Evolutionary conservation across 2,113 vertebrate genomes (phyloP), one percentile per base, ranked within the genome.

Genomic region (Motacilla tschutschensis): DNA sequence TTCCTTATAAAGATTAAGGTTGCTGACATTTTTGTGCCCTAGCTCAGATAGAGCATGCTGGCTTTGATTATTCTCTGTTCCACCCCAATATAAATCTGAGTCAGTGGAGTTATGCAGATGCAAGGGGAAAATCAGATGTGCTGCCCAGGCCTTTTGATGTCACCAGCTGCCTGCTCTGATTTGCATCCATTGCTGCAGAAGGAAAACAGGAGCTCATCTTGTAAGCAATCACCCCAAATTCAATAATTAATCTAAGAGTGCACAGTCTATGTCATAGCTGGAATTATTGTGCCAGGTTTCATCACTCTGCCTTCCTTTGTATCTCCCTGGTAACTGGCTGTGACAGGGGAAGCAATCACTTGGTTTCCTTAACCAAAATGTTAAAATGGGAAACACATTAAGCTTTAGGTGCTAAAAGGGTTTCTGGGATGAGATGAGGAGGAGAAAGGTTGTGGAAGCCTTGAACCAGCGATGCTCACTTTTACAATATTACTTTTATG

Each of bases 211-310:
- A 91, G 63, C 70, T 81, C 55, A 81, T 40, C 87, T 89, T 69
- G 77, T 63, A 79, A 62, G 71, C 79, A 90, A 74, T 92, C 78
- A 76, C 63, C 73, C 54, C 66, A 92, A 88, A 88, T 83, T 86
- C 41, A 65, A n/a, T 84, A 94, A 94, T 92, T 91, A 92, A 94
- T 79, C 63, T 51, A 8, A 50, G 62, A 48, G 54, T 35, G 51
- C 55, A 84, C 63, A 88, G 6, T 81, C 78, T 79, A 10, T 89
- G 80, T 88, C 63, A 54, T 66, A 53, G 64, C 40, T 73, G 59
- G 67, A 86, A 91, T 92, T 92, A 86, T 20, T 66, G 67, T 93
- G 91, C 88, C 81, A 73, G 51, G 40, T 88, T 91, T 90, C 78
- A 92, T 92, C 86, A 59, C 29, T 66, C 83, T 79, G 59, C 67